A percentile compares a stretch with the other conserved stretches of the same genome.
Conservation (phyloP, 2,113 vertebrate species). For the Tichodroma muraria region DNA sequence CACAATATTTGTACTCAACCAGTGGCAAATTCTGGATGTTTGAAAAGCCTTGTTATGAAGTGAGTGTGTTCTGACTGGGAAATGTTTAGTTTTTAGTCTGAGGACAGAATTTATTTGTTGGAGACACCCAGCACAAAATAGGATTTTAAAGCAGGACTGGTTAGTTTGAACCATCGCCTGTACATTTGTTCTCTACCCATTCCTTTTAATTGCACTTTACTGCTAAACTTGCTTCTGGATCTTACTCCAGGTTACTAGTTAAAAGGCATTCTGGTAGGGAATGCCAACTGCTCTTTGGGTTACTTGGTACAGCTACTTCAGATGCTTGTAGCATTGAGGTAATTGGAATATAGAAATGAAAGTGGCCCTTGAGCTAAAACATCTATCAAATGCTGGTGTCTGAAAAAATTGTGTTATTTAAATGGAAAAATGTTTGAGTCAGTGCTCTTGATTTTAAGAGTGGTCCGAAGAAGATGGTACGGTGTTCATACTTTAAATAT, state of each 20-base stretch:
- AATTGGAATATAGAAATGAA: not conserved
- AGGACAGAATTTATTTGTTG: not conserved
- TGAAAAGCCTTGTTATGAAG: not conserved
- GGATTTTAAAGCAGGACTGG: not conserved
- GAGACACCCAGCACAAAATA: not conserved
- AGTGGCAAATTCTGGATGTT: not conserved
- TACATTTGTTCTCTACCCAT: not conserved
- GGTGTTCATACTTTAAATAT: not conserved
- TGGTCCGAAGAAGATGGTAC: not conserved
- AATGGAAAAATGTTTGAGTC: not conserved
- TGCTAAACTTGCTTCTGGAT: not conserved
- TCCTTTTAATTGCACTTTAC: not conserved
- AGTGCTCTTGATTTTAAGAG: not conserved
- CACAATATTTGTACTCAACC: not conserved
- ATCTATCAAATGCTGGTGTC: not conserved
- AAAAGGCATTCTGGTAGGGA: not conserved
- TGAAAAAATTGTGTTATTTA: not conserved
- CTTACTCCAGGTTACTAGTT: not conserved
- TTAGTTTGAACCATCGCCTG: not conserved
- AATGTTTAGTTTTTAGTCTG: not conserved
- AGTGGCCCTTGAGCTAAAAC: not conserved
- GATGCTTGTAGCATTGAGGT: not conserved
- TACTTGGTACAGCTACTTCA: not conserved
- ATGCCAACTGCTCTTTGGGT: not conserved
- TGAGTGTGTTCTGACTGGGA: not conserved